Evolutionary conservation across 2,888 invertebrate species (phyloP).

Genomic region (Craniophora ligustri): DNA sequence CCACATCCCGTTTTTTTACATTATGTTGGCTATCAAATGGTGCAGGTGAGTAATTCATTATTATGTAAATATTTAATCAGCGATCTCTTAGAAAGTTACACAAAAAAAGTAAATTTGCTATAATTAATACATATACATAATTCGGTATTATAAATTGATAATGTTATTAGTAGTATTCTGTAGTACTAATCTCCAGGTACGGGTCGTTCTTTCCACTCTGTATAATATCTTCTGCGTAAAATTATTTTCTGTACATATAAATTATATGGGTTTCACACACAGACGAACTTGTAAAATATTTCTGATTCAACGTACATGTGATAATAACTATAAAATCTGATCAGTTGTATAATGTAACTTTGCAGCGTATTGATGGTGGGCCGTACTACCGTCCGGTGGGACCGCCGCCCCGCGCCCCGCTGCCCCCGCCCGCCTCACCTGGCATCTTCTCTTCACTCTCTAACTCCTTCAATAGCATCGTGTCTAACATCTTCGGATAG

Average conservation of each 20-base stretch:
- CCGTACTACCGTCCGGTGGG: slow-evolving; percentile 90
- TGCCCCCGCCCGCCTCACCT: slow-evolving; percentile 81
- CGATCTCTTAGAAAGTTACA: too few relatives aligned
- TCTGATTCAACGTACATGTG: background rate
- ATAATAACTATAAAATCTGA: background rate
- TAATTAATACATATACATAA: too few relatives aligned
- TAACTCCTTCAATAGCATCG: slow-evolving; percentile 93
- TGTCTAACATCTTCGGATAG: slow-evolving; percentile 93
- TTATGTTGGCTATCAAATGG: too few relatives aligned
- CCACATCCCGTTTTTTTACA: too few relatives aligned
- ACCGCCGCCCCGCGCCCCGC: too few relatives aligned
- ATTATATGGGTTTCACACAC: background rate
- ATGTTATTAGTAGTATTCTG: too few relatives aligned
- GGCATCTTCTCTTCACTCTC: slow-evolving; percentile 93
- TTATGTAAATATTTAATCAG: background rate
- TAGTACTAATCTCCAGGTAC: too few relatives aligned
- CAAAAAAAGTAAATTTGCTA: background rate
- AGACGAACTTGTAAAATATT: background rate
- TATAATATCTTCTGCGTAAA: too few relatives aligned
- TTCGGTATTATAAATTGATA: too few relatives aligned
- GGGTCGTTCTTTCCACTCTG: too few relatives aligned
- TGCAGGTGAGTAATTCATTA: slow-evolving; percentile 38
- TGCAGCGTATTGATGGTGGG: slow-evolving; percentile 91
- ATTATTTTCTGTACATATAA: too few relatives aligned
- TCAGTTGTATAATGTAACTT: slow-evolving; percentile 9